Percentiles rank a stretch among this genome's conserved stretches.
phyloP scores from a whole-genome alignment of 2,888 invertebrate genomes.

The Perithous albicinctus region DNA sequence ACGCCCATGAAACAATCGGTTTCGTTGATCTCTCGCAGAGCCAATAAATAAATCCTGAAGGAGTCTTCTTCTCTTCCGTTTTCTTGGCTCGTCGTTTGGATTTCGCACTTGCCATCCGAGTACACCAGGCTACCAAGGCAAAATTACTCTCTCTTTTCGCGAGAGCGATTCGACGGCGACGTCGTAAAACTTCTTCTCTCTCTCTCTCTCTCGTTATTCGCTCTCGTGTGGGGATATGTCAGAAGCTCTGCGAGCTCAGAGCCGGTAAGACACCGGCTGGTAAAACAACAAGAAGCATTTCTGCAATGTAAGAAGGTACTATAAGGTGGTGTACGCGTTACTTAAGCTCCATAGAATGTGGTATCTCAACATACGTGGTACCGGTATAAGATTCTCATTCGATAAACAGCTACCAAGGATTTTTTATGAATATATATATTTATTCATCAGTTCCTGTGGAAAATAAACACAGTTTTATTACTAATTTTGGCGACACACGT shows the following conservation, averaged over 20 bases:
- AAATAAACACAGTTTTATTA: too few species aligned
- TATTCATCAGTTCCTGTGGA: too few species aligned
- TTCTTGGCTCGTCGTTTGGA: constrained; percentile 19
- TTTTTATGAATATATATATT: constrained; percentile 37
- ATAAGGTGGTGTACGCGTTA: constrained; percentile 11
- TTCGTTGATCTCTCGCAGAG: constrained; percentile 35
- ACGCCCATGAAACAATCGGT: constrained; percentile 39
- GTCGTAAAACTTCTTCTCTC: constrained; percentile 59
- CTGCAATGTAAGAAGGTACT: constrained; percentile 41
- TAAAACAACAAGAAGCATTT: constrained; percentile 40
- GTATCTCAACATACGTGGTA: constrained; percentile 34
- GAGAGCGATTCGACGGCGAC: constrained; percentile 46
- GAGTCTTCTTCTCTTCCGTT: constrained; percentile 1
- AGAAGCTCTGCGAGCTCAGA: constrained; percentile 47
- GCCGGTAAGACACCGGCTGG: constrained; percentile 44
- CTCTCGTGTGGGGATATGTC: constrained; percentile 10
- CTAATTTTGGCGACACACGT: too few species aligned
- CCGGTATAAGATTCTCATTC: constrained; percentile 47
- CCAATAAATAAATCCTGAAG: constrained; percentile 37
- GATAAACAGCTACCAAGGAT: constrained; percentile 50
- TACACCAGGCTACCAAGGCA: constrained; percentile 35
- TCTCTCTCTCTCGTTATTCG: too few species aligned
- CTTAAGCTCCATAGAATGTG: constrained; percentile 21
- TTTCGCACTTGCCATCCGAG: constrained; percentile 48
- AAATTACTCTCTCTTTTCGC: constrained; percentile 52